These are phyloP conservation scores for Carapus acus DNA, from an alignment of 2,797 vertebrate species.

Conservation along the genomic window DNA sequence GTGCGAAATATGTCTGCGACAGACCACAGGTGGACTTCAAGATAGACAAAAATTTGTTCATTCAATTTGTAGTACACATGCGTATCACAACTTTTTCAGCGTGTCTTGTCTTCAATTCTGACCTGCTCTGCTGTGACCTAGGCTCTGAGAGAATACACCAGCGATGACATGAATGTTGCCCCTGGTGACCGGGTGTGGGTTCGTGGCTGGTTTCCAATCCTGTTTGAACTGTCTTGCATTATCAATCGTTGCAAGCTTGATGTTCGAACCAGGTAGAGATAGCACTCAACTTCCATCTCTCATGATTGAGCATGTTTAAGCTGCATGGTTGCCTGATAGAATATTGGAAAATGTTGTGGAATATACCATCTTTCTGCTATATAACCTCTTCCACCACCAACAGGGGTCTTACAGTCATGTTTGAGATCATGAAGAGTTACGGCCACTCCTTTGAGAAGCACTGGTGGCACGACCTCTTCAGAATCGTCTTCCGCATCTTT, in stretches of 20 bases:
- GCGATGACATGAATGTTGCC: constrained; percentile 96
- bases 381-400: background rate
- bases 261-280: constrained; percentile 83
- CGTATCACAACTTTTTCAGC: too few species aligned
- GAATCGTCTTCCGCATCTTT: constrained; percentile 94
- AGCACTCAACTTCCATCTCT: background rate
- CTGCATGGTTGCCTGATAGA: too few species aligned
- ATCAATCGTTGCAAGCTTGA: constrained; percentile 96
- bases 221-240: constrained; percentile 95
- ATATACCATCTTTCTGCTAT: background rate
- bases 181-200: constrained; percentile 94
- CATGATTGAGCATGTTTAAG: background rate
- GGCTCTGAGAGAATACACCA: constrained; percentile 93
- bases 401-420: constrained; percentile 96
- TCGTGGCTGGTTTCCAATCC: constrained; percentile 94
- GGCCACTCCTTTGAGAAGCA: constrained; percentile 93
- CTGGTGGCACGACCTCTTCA: constrained; percentile 97
- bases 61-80: too few species aligned
- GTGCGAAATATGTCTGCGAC: constrained; percentile 90
- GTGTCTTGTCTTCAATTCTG: background rate
- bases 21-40: constrained; percentile 91
- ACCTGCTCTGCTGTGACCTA: constrained; percentile 36
- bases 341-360: too few species aligned
- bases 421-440: constrained; percentile 99
- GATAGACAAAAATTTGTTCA: too few species aligned